Evolutionary conservation across 2,113 vertebrate species (phyloP), one percentile per base, ranked within the genome.

Genomic region (human (Homo sapiens)): DNA sequence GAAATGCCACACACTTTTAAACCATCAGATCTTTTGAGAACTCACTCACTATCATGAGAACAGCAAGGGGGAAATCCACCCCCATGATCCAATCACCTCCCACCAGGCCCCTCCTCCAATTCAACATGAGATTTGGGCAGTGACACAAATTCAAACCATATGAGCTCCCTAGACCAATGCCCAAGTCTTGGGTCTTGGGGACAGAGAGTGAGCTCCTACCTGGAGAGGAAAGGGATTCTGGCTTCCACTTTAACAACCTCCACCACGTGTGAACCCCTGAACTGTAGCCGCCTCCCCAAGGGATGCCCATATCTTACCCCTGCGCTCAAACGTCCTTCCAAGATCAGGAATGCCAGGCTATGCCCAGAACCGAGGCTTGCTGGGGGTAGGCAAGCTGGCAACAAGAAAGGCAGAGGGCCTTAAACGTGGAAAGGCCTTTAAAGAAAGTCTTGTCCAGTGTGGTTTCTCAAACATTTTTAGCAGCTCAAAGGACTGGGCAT

Each of bases 101-200:
- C 27, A 64, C 12, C 61, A 32, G 27, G 27, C 27, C 27, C 27
- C 61, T 32, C 61, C 27, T 30, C 61, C 25, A 64, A 64, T 64
- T 64, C 2, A 2, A 64, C 61, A 2, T 14, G 61, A 64, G 27
- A 64, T 32, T 64, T 64, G 27, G 61, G 27, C 61, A 64, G 27
- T 27, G 61, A 32, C 61, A 64, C 61, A 64, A 13, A 30, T 64
- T 64, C 27, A 64, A 32, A 64, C 61, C 61, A 14, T 32, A 32
- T 32, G 27, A 64, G 20, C 14, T 14, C 11, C 13, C 75, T 23
- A 8, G n/a, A 43, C 38, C 59, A 14, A 16, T 0, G 0, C n/a
- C 5, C 5, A 35, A 9, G 55, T 40, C 61, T 52, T 16, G 2
- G 87, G 48, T 20, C 61, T 78, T 18, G 4, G 25, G 88, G 57